Base-by-base conservation (phyloP, 2,113 vertebrate species). In the Mus spicilegus region DNA sequence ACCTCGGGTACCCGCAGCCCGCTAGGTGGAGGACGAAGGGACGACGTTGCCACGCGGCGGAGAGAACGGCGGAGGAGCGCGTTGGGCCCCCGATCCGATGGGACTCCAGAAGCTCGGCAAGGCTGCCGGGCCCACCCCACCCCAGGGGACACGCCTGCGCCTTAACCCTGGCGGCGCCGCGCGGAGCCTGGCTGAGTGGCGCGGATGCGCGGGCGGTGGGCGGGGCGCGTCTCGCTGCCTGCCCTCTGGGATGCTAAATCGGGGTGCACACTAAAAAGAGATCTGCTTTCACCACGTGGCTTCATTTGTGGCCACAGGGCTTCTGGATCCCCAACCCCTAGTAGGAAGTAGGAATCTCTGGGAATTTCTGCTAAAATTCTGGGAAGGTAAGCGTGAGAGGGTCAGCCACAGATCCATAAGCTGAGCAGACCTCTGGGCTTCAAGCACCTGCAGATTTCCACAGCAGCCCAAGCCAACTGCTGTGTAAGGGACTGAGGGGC, bases 121-220 rank as follows among this genome's bases (percentile, higher is more conserved):
- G 42, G n/a, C 61, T 63, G 20, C 67, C 8, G 28, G 65, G 70
- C 72, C 77, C 93, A 39, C 65, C 80, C 91, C 33, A 24, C 46
- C 87, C 85, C 70, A 16, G 80, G 87, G 91, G 65, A 36, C 95
- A 85, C 89, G 94, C 97, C 86, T 63, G 92, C 72, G 51, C 67
- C 86, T 88, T 89, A 80, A 81, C 77, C 70, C 58, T 30, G 24
- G 70, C 20, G 4, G 42, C 39, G 39, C 91, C 5, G 6, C 24
- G 28, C 61, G n/a, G 19, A 0, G 26, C 36, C 2, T 33, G 69
- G 63, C 39, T 28, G 2, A 0, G 39, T 61, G 80, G 33, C 85
- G 7, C 16, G 3, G 75, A 49, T 5, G 70, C 33, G 76, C 16
- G 17, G 58, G 58, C 56, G 70, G 33, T 30, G 12, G 78, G 61